phyloP scores from a whole-genome alignment of 2,113 vertebrate species.

The Pomatorhinus ruficollis region DNA sequence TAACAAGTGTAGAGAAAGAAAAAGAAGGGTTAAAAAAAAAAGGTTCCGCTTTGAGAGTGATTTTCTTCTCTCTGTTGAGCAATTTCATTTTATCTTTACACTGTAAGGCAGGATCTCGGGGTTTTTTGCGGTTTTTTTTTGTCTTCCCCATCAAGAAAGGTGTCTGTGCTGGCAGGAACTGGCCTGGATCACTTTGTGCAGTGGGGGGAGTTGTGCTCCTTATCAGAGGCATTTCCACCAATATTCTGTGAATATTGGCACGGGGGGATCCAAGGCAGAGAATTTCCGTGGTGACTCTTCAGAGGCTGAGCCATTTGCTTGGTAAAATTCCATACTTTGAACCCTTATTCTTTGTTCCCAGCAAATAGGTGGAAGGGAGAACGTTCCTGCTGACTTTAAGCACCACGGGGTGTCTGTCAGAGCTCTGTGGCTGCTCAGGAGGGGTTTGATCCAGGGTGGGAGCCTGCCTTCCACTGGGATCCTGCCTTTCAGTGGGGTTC shows the following conservation, averaged over 20 bases:
- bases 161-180: background rate
- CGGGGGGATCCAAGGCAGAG: background rate
- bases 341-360: background rate
- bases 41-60: background rate
- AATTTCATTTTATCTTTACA: conserved; percentile 20
- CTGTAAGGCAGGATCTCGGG: background rate
- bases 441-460: background rate
- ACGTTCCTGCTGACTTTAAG: background rate
- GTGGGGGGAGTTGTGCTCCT: background rate
- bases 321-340: background rate
- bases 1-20: background rate
- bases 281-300: background rate
- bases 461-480: background rate
- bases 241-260: background rate
- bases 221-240: background rate
- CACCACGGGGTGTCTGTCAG: background rate
- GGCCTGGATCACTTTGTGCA: background rate
- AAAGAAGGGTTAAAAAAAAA: background rate
- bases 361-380: background rate
- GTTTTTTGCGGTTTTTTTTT: too few relatives aligned
- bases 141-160: background rate
- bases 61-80: background rate
- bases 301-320: background rate
- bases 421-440: background rate
- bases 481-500: background rate